These are phyloP conservation scores for Trachemys scripta DNA, from an alignment of 2,113 vertebrate species.

Conservation along the genomic window DNA sequence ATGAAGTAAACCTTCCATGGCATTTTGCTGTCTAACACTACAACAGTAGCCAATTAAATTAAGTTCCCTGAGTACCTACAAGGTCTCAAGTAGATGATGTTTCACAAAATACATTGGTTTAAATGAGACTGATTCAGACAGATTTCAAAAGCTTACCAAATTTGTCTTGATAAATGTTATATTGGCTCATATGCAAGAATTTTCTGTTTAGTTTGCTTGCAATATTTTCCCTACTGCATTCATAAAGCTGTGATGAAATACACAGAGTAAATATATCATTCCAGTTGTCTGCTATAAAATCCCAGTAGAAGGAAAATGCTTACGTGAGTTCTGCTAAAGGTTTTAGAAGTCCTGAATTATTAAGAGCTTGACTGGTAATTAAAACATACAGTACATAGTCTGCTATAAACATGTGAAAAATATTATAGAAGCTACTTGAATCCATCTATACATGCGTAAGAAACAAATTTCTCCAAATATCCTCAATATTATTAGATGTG, in stretches of 20 bases:
- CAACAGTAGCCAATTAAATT: slow-evolving; percentile 36
- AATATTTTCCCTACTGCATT: not conserved
- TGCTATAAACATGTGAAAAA: not conserved
- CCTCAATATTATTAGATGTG: slow-evolving; percentile 3
- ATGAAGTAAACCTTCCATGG: slow-evolving; percentile 36
- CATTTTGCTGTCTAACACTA: slow-evolving; percentile 23
- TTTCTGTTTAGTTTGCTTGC: not conserved
- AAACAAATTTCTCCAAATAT: not conserved
- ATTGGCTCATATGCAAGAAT: slow-evolving; percentile 35
- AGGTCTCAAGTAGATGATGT: slow-evolving; percentile 10
- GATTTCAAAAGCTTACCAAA: slow-evolving; percentile 47
- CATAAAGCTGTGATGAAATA: slow-evolving; percentile 33
- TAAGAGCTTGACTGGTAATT: slow-evolving; percentile 35
- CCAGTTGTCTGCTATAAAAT: not conserved
- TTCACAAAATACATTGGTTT: slow-evolving; percentile 24
- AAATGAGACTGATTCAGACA: slow-evolving; percentile 34
- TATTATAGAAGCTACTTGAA: not conserved
- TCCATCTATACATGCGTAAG: not conserved
- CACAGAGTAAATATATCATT: slow-evolving; percentile 26
- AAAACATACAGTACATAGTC: not conserved
- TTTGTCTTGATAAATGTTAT: slow-evolving; percentile 30
- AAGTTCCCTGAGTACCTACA: slow-evolving; percentile 14
- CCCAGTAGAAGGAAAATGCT: slow-evolving; percentile 23
- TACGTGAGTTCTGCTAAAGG: slow-evolving; percentile 19
- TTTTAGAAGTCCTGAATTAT: slow-evolving; percentile 26